These are phyloP conservation scores for Heliothis peltigera DNA, from an alignment of 2,888 invertebrate species.

Conservation along the genomic window DNA sequence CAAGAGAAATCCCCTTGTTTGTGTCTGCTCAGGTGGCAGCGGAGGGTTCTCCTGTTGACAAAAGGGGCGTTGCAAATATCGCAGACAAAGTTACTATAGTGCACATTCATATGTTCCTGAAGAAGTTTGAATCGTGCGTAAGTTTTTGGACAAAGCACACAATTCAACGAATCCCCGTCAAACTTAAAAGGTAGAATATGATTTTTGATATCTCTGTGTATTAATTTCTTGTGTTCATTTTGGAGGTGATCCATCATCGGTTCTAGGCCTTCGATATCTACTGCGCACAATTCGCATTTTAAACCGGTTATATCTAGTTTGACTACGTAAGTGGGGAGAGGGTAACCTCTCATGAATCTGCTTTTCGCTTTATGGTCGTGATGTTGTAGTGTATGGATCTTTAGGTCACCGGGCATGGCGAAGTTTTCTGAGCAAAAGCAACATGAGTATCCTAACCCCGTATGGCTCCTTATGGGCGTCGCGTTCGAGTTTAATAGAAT, in stretches of 20 bases:
- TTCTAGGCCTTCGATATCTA: constrained; percentile 40
- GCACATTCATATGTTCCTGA: constrained; percentile 58
- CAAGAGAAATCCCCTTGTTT: constrained; percentile 53
- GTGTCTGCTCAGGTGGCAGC: constrained; percentile 39
- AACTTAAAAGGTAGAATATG: constrained; percentile 59
- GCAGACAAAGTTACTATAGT: constrained; percentile 52
- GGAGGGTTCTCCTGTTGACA: constrained; percentile 67
- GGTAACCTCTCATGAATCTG: constrained; percentile 64
- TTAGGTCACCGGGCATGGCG: constrained; percentile 68
- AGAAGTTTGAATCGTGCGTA: constrained; percentile 48
- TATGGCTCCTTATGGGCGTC: constrained; percentile 72
- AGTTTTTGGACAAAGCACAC: constrained; percentile 38
- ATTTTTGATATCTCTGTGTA: constrained; percentile 52
- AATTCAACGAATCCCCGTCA: constrained; percentile 34
- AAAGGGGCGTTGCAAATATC: constrained; percentile 73
- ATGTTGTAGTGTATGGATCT: constrained; percentile 67
- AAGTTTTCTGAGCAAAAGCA: constrained; percentile 70
- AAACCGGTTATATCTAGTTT: constrained; percentile 54
- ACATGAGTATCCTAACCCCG: constrained; percentile 72
- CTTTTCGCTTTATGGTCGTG: constrained; percentile 64
- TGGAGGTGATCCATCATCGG: constrained; percentile 39
- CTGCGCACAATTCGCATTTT: constrained; percentile 40
- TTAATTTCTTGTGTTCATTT: constrained; percentile 31
- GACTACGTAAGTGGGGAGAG: constrained; percentile 50
- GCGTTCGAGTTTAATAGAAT: constrained; percentile 74